These are phyloP conservation scores for Prionace glauca DNA, from an alignment of 2,797 vertebrate species.

Conservation along the genomic window DNA sequence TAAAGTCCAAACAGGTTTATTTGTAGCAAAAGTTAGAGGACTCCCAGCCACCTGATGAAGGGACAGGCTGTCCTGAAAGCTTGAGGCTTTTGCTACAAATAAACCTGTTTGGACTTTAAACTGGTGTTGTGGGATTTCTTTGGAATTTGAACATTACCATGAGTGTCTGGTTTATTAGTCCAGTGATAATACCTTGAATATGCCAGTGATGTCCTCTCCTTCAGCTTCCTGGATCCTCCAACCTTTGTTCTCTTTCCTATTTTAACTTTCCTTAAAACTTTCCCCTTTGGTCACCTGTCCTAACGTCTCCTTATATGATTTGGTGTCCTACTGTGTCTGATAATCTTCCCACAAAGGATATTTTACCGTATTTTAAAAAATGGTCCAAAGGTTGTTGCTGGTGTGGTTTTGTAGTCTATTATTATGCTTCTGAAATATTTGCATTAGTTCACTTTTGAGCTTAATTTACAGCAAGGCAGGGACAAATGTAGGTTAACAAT, in stretches of 20 bases:
- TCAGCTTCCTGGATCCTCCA: background rate
- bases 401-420: background rate
- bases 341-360: background rate
- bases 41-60: too few relatives aligned
- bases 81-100: too few relatives aligned
- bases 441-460: background rate
- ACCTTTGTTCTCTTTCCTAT: background rate
- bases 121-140: too few relatives aligned
- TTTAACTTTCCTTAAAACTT: background rate
- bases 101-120: too few relatives aligned
- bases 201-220: background rate
- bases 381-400: background rate
- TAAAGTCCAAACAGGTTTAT: too few relatives aligned
- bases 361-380: background rate
- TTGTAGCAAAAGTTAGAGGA: too few relatives aligned
- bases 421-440: background rate
- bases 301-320: background rate
- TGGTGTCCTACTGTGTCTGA: background rate
- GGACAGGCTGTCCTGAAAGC: too few relatives aligned
- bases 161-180: too few relatives aligned
- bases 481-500: background rate
- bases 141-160: too few relatives aligned
- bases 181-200: too few relatives aligned
- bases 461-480: background rate
- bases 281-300: background rate